Evolutionary conservation across 1,140 invertebrate genomes (phyloP).

Genomic region (Drosophila ohnishii): DNA sequence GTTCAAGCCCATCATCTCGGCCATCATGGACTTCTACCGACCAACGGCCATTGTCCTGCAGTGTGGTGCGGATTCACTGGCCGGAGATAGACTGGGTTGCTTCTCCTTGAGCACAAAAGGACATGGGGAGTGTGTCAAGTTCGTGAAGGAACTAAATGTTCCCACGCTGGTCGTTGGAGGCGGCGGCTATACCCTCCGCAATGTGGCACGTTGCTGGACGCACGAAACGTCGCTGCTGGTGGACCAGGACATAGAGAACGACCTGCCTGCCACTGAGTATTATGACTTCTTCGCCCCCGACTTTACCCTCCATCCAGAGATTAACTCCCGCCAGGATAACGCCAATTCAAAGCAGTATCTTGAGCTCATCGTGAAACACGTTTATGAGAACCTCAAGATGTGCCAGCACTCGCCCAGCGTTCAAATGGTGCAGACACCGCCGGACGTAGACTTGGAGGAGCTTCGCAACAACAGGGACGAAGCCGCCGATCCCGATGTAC

Average conservation of each 20-base stretch:
- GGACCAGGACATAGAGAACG: slow-evolving; percentile 95
- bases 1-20: slow-evolving; percentile 96
- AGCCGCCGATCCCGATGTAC: slow-evolving; percentile 92
- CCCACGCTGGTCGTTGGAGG: slow-evolving; percentile 97
- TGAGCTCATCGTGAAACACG: slow-evolving; percentile 92
- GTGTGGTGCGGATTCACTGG: slow-evolving; percentile 99
- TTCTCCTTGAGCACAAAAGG: slow-evolving; percentile 86
- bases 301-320: slow-evolving; percentile 95
- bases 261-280: slow-evolving; percentile 96
- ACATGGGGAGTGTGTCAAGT: slow-evolving; percentile 98
- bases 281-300: slow-evolving; percentile 98
- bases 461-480: slow-evolving; percentile 88
- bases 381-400: slow-evolving; percentile 94
- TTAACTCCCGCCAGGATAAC: slow-evolving; percentile 91
- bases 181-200: slow-evolving; percentile 93
- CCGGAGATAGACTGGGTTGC: slow-evolving; percentile 92
- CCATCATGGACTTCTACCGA: slow-evolving; percentile 98
- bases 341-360: slow-evolving; percentile 96
- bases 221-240: slow-evolving; percentile 98
- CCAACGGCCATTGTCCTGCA: slow-evolving; percentile 98
- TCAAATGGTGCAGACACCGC: slow-evolving; percentile 97
- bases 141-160: slow-evolving; percentile 96
- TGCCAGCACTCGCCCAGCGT: slow-evolving; percentile 94
- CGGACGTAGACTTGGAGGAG: slow-evolving; percentile 87
- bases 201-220: slow-evolving; percentile 99